Percentiles rank a stretch among this genome's conserved stretches.
phyloP scores from a whole-genome alignment of 2,113 vertebrate species.

The Ammodytes marinus region DNA sequence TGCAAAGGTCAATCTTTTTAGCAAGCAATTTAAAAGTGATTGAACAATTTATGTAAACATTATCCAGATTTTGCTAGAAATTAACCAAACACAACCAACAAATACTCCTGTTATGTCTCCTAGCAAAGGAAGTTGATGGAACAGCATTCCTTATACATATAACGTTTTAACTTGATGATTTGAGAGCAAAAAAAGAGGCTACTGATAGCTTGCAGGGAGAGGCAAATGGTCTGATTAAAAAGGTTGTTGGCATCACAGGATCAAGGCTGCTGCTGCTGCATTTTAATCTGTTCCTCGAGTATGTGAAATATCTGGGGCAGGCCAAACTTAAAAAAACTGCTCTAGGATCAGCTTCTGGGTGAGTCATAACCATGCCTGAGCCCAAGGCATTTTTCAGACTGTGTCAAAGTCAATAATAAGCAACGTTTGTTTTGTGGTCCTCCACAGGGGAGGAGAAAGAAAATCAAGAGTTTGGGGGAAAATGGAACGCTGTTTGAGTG shows the following conservation, averaged over 20 bases:
- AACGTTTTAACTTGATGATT: background rate
- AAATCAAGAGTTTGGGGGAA: conserved; percentile 37
- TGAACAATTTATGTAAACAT: background rate
- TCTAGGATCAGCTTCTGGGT: conserved; percentile 58
- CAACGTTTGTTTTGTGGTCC: conserved; percentile 59
- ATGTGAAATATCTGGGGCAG: conserved; percentile 68
- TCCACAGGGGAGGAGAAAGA: conserved; percentile 37
- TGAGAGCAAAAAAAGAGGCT: conserved; percentile 1
- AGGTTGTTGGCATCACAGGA: conserved; percentile 59
- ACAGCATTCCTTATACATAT: background rate
- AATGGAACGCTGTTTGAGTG: conserved; percentile 26
- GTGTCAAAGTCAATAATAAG: conserved; percentile 47
- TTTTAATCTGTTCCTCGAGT: conserved; percentile 65
- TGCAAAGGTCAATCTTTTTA: background rate
- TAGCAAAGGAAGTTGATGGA: background rate
- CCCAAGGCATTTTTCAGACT: conserved; percentile 33
- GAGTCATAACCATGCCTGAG: conserved; percentile 60
- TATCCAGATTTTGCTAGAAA: background rate
- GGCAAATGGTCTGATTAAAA: conserved; percentile 46
- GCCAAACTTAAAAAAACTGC: conserved; percentile 51
- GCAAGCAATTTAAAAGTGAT: background rate
- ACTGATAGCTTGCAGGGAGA: conserved; percentile 53
- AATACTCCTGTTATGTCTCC: background rate
- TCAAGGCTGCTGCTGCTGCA: conserved; percentile 49
- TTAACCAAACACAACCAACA: background rate